Conservation (phyloP, 1,140 invertebrate species). For the Drosophila nannoptera region DNA sequence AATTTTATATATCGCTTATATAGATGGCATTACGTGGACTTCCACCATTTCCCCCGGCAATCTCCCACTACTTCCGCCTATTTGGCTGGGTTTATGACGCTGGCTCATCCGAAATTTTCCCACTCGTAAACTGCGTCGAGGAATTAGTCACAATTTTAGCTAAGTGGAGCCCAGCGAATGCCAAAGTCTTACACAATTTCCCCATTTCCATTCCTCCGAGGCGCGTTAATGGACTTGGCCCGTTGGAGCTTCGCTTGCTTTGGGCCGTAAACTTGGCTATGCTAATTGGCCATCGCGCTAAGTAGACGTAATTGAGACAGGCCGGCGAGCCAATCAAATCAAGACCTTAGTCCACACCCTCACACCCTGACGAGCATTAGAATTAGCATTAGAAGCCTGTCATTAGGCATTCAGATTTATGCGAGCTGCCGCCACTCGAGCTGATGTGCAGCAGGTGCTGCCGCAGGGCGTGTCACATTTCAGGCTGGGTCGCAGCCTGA, state of each 20-base stretch:
- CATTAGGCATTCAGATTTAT: conserved; percentile 56
- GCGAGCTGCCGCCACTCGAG: conserved; percentile 41
- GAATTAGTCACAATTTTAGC: background rate
- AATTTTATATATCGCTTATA: too few relatives aligned
- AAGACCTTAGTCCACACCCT: too few relatives aligned
- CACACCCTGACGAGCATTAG: background rate
- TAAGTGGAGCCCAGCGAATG: background rate
- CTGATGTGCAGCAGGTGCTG: conserved; percentile 6
- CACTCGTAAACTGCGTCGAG: conserved; percentile 7
- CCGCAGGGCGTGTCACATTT: conserved; percentile 22
- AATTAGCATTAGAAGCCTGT: conserved; percentile 48
- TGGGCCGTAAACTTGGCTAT: background rate
- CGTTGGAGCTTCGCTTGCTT: background rate
- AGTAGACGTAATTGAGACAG: conserved; percentile 25
- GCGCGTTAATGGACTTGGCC: conserved; percentile 8
- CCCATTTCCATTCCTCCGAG: too few relatives aligned
- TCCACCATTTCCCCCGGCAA: too few relatives aligned
- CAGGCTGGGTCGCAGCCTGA: conserved; percentile 41
- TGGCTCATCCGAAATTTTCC: conserved; percentile 1
- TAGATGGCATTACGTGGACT: too few relatives aligned
- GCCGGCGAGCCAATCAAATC: conserved; percentile 22
- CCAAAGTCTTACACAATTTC: background rate
- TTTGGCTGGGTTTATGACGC: background rate
- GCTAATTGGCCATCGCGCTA: conserved; percentile 22
- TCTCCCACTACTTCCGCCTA: background rate